Base-by-base conservation (phyloP, 2,113 vertebrate genomes). In the Oryzias melastigma region DNA sequence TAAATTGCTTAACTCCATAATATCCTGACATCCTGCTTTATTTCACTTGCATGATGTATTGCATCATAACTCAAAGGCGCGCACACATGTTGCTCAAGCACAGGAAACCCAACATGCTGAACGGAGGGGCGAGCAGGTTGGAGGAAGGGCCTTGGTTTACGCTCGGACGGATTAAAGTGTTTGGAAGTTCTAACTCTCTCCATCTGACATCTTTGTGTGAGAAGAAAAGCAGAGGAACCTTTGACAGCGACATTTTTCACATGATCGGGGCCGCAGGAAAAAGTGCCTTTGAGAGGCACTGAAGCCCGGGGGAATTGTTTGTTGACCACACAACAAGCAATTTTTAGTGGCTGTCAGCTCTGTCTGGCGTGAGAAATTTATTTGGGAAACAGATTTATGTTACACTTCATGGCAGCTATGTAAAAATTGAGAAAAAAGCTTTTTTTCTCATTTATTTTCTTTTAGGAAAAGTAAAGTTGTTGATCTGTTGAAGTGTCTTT, bases 271-370 rank as follows among this genome's bases (percentile, higher is more conserved):
- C 84, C 24, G 65, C 73, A 85, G 87, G 85, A 90, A 89, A 83
- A 87, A 84, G 73, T 83, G 83, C 87, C 81, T 91, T 93, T 92
- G 85, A 93, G 89, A 92, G 76, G 86, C 92, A 93, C 81, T 92
- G 92, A 92, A 91, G 91, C 91, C 89, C 88, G 82, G 91, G 87
- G 78, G 91, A 92, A 93, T 91, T 91, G 91, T 92, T 92, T 93
- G 91, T 92, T 92, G 90, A 92, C 90, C 88, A 83, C 88, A 91
- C 87, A 92, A 91, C 88, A 90, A 90, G 73, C 81, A 58, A 85
- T 80, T 89, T 81, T 75, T 77, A 83, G 90, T 82, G 78, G 85
- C 90, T 91, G 92, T 90, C 91, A 91, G 82, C 79, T 85, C 82
- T 59, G 52, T 51, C 74, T 75, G 84, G 77, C 75, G 62, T 75